Evolutionary conservation across 1,140 invertebrate species (phyloP).

Genomic region (Macrosteles quadrilineatus): DNA sequence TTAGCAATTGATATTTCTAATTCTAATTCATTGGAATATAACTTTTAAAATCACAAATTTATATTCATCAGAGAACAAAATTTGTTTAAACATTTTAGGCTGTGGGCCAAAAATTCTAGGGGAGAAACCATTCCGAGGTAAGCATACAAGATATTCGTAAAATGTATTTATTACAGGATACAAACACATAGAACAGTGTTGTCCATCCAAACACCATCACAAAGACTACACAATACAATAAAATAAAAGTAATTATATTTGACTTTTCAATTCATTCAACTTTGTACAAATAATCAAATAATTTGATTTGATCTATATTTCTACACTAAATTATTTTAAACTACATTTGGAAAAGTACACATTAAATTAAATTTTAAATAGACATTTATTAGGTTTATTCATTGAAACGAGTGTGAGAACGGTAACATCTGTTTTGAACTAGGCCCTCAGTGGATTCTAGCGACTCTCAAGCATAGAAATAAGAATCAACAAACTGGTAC

Average conservation of each 20-base stretch:
- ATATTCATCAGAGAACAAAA: too few relatives aligned
- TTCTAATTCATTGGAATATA: too few relatives aligned
- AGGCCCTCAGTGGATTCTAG: neutral
- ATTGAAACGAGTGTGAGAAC: neutral
- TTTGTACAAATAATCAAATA: neutral
- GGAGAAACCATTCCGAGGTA: too few relatives aligned
- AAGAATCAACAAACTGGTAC: too few relatives aligned
- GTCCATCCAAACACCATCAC: constrained; percentile 9
- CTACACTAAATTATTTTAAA: constrained; percentile 3
- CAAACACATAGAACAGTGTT: constrained; percentile 14
- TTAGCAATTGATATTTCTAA: too few relatives aligned
- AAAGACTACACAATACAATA: constrained; percentile 10
- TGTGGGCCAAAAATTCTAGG: too few relatives aligned
- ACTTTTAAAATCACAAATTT: too few relatives aligned
- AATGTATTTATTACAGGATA: constrained; percentile 17
- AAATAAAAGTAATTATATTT: constrained; percentile 14
- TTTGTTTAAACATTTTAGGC: too few relatives aligned
- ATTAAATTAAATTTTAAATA: neutral
- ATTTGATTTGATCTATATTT: constrained; percentile 4
- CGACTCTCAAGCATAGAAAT: neutral
- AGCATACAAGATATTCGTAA: neutral
- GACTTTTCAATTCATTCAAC: constrained; percentile 8
- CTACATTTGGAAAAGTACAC: constrained; percentile 8
- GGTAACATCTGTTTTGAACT: constrained; percentile 2
- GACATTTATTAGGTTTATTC: constrained; percentile 12